Base-by-base conservation (phyloP, 2,888 invertebrate genomes). In the Meta bourneti region DNA sequence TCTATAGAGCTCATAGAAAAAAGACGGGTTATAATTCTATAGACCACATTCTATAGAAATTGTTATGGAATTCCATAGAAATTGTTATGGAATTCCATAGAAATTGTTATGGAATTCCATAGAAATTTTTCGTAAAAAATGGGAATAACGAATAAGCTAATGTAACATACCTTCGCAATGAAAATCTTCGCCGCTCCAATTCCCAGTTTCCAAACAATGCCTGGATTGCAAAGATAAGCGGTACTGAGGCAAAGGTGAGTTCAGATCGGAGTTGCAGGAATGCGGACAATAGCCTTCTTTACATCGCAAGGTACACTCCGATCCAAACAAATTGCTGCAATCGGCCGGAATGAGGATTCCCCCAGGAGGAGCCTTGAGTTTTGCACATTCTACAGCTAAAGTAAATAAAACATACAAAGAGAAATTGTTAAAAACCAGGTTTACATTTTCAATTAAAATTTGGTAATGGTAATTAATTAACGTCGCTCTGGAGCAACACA, bases 161-260 rank as follows among this genome's bases (percentile, higher is more conserved):
- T 34, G 16, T 49, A 13, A 81, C 84, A 70, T 89, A 93, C 93
- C 80, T 84, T 93, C 91, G 70, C 93, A 93, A 52, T 80, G 71
- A 72, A 93, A 93, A 72, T 89, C 89, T n/a, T 86, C 88, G 7
- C 90, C 90, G 49, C 80, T 90, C 93, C 93, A 93, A 34, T 78
- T 78, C 77, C 78, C 82, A n/a, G 88, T 89, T 61, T 93, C 91
- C 11, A 91, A 34, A 49, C 93, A 93, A 52, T 69, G 80, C 74
- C 91, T 84, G 1, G 82, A 54, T 8, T 89, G 85, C n/a, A 75
- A 71, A 7, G 89, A 78, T 11, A 72, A 48, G 19, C 69, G 79
- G 69, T 90, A 13, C 85, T 71, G 84, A 20, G 90, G 86, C 20
- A n/a, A n/a, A n/a, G n/a, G n/a, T n/a, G n/a, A n/a, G n/a, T n/a